Evolutionary conservation across 2,113 vertebrate genomes (phyloP).

Genomic region (Notiomystis cincta): DNA sequence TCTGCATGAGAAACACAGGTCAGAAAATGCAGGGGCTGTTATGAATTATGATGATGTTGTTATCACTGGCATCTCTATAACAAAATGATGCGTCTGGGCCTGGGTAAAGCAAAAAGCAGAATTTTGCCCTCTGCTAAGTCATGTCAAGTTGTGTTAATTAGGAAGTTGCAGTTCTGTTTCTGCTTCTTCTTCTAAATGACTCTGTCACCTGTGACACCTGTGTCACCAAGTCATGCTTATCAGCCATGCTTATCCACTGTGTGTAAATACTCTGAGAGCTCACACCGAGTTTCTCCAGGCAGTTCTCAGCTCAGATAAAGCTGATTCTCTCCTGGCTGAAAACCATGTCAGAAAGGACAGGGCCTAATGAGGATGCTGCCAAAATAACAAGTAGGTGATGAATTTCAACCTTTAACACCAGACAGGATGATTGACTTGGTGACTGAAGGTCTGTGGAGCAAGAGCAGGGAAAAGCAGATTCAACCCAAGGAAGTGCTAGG

Average conservation of each 20-base stretch:
- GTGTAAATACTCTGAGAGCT: not conserved
- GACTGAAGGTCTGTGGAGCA: not conserved
- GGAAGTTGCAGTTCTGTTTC: not conserved
- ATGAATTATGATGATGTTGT: not conserved
- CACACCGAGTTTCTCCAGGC: not conserved
- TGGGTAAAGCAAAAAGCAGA: not conserved
- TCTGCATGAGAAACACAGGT: not conserved
- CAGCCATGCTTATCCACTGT: accelerated
- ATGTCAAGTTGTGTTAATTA: not conserved
- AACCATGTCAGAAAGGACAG: not conserved
- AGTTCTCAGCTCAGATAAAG: not conserved
- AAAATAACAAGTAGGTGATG: not conserved
- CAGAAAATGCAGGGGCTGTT: not conserved
- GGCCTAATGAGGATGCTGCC: not conserved
- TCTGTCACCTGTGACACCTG: not conserved
- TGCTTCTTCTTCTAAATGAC: not conserved
- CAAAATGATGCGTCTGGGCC: not conserved
- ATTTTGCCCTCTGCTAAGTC: not conserved
- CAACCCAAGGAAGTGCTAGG: not conserved
- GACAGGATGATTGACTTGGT: not conserved
- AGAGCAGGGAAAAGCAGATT: not conserved
- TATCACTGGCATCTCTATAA: not conserved
- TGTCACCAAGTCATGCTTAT: not conserved
- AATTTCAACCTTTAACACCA: not conserved
- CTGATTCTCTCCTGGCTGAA: not conserved